Evolutionary conservation across 1,140 invertebrate genomes (phyloP).

Genomic region (Panulirus ornatus): DNA sequence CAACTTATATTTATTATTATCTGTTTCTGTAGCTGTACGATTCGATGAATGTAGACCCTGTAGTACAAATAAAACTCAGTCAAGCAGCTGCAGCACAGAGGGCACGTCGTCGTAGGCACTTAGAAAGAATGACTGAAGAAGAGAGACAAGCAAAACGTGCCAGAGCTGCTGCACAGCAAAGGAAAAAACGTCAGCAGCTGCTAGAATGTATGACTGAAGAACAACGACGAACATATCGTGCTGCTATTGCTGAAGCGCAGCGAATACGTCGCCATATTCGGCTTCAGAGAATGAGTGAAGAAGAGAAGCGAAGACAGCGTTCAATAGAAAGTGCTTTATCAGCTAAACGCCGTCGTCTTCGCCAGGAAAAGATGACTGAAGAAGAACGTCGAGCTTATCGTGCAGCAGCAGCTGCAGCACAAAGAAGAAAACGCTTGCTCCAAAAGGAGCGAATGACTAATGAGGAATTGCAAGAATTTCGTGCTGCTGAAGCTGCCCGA

Average conservation of each 20-base stretch:
- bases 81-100: slow-evolving; percentile 9
- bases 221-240: neutral
- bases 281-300: slow-evolving; percentile 1
- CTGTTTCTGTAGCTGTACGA: neutral
- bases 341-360: too few relatives aligned
- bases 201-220: slow-evolving; percentile 24
- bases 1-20: neutral
- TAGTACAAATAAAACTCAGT: neutral
- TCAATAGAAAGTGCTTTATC: neutral
- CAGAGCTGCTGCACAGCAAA: neutral
- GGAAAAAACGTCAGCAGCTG: neutral
- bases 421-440: neutral
- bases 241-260: slow-evolving; percentile 6
- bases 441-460: neutral
- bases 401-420: slow-evolving; percentile 11
- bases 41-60: neutral
- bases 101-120: neutral
- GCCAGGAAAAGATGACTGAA: slow-evolving; percentile 4
- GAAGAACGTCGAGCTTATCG: slow-evolving; percentile 5
- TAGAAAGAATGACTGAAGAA: slow-evolving; percentile 11
- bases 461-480: neutral
- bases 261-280: neutral
- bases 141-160: neutral
- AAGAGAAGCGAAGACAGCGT: neutral
- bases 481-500: neutral